phyloP scores from a whole-genome alignment of 1,140 invertebrate genomes.

The Nylanderia fulva region DNA sequence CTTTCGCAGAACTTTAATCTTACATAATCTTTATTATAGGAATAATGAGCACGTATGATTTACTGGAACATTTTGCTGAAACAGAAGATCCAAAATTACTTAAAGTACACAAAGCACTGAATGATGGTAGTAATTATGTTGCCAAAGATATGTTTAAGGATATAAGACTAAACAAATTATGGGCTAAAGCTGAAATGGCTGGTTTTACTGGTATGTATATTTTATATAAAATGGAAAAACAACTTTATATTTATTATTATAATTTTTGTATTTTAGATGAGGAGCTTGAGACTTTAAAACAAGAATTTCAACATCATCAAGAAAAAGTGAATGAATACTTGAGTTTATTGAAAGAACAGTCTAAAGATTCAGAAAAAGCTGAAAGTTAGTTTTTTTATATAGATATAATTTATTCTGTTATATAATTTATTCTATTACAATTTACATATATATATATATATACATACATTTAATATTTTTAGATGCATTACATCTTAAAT shows the following conservation, averaged over 20 bases:
- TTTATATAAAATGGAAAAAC: background rate
- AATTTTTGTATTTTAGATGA: too few relatives aligned
- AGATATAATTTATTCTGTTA: background rate
- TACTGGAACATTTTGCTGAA: constrained; percentile 93
- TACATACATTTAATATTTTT: constrained; percentile 65
- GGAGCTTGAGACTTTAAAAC: constrained; percentile 93
- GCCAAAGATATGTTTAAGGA: constrained; percentile 94
- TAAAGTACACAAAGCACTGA: constrained; percentile 80
- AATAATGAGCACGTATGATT: constrained; percentile 93
- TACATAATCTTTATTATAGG: constrained; percentile 80
- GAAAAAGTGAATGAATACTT: constrained; percentile 97
- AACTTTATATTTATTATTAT: background rate
- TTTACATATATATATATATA: constrained; percentile 55
- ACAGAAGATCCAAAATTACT: constrained; percentile 87
- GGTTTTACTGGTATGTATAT: constrained; percentile 90
- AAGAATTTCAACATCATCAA: constrained; percentile 97
- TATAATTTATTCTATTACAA: background rate
- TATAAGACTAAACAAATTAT: constrained; percentile 95
- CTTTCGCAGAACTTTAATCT: constrained; percentile 17
- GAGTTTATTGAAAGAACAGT: constrained; percentile 90
- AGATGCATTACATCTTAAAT: constrained; percentile 86
- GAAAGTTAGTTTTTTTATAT: constrained; percentile 87
- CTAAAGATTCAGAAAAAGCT: constrained; percentile 85
- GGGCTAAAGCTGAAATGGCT: constrained; percentile 94
- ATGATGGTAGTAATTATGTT: constrained; percentile 82